Percentiles rank a stretch among this genome's conserved stretches.
Conservation (phyloP, 1,140 invertebrate genomes). For the Drosophila paulistorum region DNA sequence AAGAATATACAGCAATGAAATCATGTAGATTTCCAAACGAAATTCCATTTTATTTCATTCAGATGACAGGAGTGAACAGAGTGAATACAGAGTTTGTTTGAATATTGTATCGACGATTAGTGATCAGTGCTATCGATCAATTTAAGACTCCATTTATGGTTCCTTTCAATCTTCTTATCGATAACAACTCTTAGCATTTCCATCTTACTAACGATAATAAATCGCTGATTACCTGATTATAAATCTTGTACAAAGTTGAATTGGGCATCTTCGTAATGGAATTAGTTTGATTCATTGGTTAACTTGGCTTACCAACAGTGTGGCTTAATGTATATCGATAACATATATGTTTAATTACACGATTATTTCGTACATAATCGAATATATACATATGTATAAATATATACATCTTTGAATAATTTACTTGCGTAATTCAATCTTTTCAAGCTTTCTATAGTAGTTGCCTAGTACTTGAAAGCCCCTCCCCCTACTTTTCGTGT, state of each 20-base stretch:
- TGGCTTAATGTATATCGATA: slow-evolving; percentile 11
- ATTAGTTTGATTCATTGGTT: neutral
- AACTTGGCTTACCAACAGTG: neutral
- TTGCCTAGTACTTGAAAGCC: neutral
- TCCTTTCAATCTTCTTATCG: neutral
- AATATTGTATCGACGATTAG: neutral
- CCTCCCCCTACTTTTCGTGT: slow-evolving; percentile 32
- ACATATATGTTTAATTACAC: neutral
- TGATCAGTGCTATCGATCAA: neutral
- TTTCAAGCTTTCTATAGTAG: slow-evolving; percentile 12
- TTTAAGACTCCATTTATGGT: neutral
- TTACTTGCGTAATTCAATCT: slow-evolving; percentile 16
- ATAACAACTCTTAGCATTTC: no score
- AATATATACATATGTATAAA: slow-evolving; percentile 5
- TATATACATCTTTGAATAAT: slow-evolving; percentile 7
- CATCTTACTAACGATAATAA: no score
- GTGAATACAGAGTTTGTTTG: neutral
- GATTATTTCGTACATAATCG: neutral
- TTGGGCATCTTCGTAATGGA: slow-evolving; percentile 6
- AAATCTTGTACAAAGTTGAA: no score
- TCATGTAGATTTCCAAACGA: slow-evolving; percentile 26
- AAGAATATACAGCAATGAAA: slow-evolving; percentile 38
- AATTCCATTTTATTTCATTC: neutral
- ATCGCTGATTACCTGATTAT: no score
- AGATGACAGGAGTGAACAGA: neutral